Evolutionary conservation across 2,888 invertebrate genomes (phyloP), one percentile per base, ranked within the genome.

Genomic region (Platycheirus rosarum): DNA sequence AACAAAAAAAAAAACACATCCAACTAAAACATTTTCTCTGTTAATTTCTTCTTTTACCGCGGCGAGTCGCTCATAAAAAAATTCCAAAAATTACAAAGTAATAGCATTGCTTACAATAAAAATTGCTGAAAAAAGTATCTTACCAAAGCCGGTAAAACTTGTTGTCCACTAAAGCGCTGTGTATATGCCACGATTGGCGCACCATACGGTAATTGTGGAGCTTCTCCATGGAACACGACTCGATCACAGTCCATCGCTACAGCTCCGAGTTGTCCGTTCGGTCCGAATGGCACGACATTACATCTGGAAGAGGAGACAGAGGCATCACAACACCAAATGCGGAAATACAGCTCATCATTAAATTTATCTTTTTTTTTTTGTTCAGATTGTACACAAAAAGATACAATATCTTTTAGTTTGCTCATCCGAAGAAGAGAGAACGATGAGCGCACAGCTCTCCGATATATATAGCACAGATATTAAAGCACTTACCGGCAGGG

Each of bases 181-280:
- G 94, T 94, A 90, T 95, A 96, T 7, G 95, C 93, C 57, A 95
- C 93, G 77, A 97, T 94, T 2, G 96, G 96, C 20, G 95, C 95
- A 49, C 95, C 95, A 87, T 94, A 94, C 1, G 97, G 95, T 85
- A 95, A 90, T 8, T 94, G 92, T 0, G 96, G 94, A 85, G 95
- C 94, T 88, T 97, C 96, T 4, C 94, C 94, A 23, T 94, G 92
- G 87, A 97, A 96, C 26, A 96, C 95, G 20, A 96, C 94, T 7
- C 93, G 91, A 91, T 97, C 97, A 89, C 97, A 97, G 89, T 97
- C 93, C 92, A 97, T 94, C 85, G 93, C 91, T 85, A 96, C 93
- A 68, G 93, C 90, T 51, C 90, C 89, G 40, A 90, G 89, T 70
- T 91, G 90, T 84, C 92, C 92, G 48, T 91, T 90, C 20, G 92